Conservation (phyloP, 2,113 vertebrate species). For the Mustela nigripes region DNA sequence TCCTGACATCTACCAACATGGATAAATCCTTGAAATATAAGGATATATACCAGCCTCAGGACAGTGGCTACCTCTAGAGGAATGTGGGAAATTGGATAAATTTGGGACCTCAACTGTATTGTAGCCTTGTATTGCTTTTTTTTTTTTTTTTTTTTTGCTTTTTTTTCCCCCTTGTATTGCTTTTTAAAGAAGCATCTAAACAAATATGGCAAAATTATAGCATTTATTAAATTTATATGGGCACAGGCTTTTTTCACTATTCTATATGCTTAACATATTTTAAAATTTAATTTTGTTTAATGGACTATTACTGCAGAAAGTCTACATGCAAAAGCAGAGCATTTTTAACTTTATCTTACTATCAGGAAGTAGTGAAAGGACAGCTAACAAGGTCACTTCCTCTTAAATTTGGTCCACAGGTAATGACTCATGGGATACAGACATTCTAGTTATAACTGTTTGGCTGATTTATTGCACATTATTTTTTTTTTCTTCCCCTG, state of each 20-base stretch:
- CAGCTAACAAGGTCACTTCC: conserved; percentile 51
- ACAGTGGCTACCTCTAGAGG: not conserved
- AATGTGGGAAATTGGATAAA: not conserved
- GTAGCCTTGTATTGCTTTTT: not conserved
- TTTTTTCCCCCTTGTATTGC: not conserved
- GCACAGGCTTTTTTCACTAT: not conserved
- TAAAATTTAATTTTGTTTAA: not conserved
- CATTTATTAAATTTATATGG: not conserved
- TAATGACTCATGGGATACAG: not conserved
- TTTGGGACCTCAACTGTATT: not conserved
- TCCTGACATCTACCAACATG: not conserved
- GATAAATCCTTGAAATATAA: not conserved
- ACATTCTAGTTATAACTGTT: conserved; percentile 21
- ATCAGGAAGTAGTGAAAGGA: conserved; percentile 62
- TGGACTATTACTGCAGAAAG: conserved; percentile 12
- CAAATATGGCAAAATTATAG: not conserved
- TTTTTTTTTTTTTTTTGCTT: too few relatives aligned
- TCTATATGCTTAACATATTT: conserved; percentile 11
- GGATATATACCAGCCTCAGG: not conserved
- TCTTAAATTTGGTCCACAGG: conserved; percentile 59
- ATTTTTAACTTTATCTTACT: conserved; percentile 63
- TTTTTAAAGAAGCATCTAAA: not conserved
- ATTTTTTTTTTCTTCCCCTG: not conserved
- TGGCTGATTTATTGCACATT: not conserved
- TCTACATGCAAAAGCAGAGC: conserved; percentile 40